Conservation (phyloP, 2,113 vertebrate species). For the Hippocampus mohnikei region DNA sequence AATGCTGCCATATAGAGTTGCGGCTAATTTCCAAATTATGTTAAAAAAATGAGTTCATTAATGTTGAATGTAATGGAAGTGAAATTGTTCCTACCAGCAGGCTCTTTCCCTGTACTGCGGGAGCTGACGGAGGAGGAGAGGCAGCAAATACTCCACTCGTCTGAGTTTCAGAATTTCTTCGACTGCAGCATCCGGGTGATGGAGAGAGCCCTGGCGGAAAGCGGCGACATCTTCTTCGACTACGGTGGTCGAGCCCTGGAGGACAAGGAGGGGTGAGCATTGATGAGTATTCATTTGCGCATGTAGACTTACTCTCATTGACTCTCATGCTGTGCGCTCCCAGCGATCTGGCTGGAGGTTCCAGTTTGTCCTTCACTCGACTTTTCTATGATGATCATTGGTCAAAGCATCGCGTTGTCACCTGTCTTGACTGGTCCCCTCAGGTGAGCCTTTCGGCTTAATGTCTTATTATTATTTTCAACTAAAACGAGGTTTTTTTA, state of each 20-base stretch:
- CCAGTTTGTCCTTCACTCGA: slow-evolving; percentile 87
- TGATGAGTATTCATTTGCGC: not conserved
- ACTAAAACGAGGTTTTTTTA: not conserved
- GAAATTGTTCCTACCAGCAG: slow-evolving; percentile 16
- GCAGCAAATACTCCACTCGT: slow-evolving; percentile 92
- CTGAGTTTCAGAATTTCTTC: slow-evolving; percentile 96
- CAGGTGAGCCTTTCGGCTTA: slow-evolving; percentile 74
- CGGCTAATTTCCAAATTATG: too few relatives aligned
- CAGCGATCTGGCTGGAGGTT: slow-evolving; percentile 88
- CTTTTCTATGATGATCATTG: slow-evolving; percentile 97
- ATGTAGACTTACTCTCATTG: not conserved
- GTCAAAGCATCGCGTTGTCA: slow-evolving; percentile 96
- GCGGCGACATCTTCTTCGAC: slow-evolving; percentile 92
- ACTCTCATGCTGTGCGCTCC: not conserved
- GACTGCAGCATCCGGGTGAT: slow-evolving; percentile 93
- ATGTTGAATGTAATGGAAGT: not conserved
- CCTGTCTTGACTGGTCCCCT: slow-evolving; percentile 95
- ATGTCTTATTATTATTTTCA: not conserved
- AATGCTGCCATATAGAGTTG: too few relatives aligned
- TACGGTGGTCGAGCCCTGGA: slow-evolving; percentile 90
- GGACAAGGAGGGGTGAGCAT: slow-evolving; percentile 91
- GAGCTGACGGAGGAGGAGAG: slow-evolving; percentile 96
- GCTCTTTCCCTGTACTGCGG: slow-evolving; percentile 60
- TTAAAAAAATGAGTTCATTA: not conserved
- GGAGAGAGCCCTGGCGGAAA: slow-evolving; percentile 91